Percentiles rank a stretch among this genome's conserved stretches.
Conservation (phyloP, 2,113 vertebrate genomes). For the Plecturocebus donacophilus region DNA sequence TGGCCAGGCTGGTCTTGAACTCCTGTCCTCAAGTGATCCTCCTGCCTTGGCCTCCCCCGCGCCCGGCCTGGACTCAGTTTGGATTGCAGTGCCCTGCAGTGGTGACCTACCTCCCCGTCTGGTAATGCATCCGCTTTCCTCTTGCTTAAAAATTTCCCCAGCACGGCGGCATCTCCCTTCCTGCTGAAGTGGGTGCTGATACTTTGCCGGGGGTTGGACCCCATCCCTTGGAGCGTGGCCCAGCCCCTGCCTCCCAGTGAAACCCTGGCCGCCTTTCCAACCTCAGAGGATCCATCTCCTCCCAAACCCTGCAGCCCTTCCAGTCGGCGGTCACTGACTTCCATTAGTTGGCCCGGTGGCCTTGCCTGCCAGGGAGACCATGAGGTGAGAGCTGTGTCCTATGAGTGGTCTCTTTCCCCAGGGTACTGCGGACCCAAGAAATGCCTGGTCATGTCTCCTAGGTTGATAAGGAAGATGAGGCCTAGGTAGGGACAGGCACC, state of each 20-base stretch:
- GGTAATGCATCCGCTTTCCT: background rate
- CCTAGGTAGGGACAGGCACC: background rate
- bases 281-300: background rate
- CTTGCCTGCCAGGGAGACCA: background rate
- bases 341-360: background rate
- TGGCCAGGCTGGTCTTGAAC: too few species aligned
- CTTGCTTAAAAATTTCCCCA: background rate
- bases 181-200: background rate
- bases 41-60: too few species aligned
- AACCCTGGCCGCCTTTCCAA: background rate
- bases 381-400: background rate
- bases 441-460: background rate
- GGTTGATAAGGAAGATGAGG: background rate
- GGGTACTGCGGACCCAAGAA: background rate
- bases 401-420: background rate
- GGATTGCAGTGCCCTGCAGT: too few species aligned
- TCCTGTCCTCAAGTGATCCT: too few species aligned
- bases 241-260: background rate
- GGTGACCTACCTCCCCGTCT: background rate
- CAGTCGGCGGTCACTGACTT: background rate
- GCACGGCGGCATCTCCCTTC: background rate
- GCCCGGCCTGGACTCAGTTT: background rate
- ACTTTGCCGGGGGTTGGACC: too few species aligned
- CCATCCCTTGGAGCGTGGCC: background rate
- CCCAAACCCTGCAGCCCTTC: background rate